A percentile compares a stretch with the other conserved stretches of the same genome.
These are phyloP conservation scores for Archilochus colubris DNA, from an alignment of 2,113 vertebrate species.

Conservation along the genomic window DNA sequence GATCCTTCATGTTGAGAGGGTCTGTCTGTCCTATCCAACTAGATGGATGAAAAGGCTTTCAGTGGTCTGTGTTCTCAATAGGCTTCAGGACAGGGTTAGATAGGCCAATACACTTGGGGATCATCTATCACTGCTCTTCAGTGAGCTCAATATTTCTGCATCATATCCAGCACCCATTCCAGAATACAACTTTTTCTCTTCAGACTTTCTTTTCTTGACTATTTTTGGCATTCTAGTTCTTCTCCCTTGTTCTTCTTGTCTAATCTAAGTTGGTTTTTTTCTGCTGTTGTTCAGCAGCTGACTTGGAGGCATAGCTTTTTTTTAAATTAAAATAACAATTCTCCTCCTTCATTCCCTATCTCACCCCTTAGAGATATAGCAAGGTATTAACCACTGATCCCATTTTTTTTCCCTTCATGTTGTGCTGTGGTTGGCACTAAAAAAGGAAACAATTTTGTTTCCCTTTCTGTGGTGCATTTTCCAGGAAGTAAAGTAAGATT, in stretches of 20 bases:
- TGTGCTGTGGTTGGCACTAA: neutral
- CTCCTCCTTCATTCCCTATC: neutral
- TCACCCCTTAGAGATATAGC: neutral
- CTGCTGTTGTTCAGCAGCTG: neutral
- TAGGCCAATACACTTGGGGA: neutral
- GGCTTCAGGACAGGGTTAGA: neutral
- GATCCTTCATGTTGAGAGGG: neutral
- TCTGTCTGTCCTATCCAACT: neutral
- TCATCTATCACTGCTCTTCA: neutral
- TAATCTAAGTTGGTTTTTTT: neutral
- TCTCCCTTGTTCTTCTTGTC: neutral
- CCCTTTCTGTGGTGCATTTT: neutral
- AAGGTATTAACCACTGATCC: neutral
- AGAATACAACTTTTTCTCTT: neutral
- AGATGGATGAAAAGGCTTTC: neutral
- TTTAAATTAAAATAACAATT: slow-evolving; percentile 14
- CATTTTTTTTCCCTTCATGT: neutral
- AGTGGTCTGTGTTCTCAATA: neutral
- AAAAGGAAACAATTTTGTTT: neutral
- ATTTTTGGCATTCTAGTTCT: neutral
- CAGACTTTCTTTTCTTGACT: neutral
- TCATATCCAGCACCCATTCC: neutral
- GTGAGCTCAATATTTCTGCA: neutral
- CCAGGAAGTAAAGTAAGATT: neutral
- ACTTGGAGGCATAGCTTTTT: neutral